Conservation (phyloP, 2,797 vertebrate genomes). For the Macroramphosus scolopax region DNA sequence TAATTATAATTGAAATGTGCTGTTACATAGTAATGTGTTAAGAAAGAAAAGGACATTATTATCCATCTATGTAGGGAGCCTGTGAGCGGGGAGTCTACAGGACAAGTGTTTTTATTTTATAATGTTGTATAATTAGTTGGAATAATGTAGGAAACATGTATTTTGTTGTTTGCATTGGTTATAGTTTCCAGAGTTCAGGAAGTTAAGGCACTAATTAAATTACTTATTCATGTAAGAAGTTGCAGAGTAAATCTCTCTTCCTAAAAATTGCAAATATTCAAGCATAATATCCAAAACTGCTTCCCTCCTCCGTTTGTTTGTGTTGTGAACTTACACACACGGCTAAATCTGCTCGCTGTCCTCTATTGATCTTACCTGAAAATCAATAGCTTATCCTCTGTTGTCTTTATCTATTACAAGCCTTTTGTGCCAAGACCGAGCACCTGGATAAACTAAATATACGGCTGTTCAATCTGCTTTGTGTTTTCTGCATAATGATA, state of each 20-base stretch:
- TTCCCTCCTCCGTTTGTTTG: conserved; percentile 15
- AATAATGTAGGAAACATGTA: too few relatives aligned
- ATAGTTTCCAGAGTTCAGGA: too few relatives aligned
- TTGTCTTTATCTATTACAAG: conserved; percentile 34
- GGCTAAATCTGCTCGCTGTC: conserved; percentile 23
- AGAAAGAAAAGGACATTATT: conserved; percentile 14
- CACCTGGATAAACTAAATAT: conserved; percentile 18
- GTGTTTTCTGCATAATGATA: conserved; percentile 7
- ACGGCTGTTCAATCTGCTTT: conserved; percentile 17
- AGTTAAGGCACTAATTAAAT: too few relatives aligned
- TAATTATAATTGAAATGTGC: conserved; percentile 49
- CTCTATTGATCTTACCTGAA: conserved; percentile 38
- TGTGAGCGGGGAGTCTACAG: not conserved
- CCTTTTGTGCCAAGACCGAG: conserved; percentile 12
- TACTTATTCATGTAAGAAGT: not conserved
- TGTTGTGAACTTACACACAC: conserved; percentile 17
- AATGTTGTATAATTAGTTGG: too few relatives aligned
- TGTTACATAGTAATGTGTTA: conserved; percentile 39
- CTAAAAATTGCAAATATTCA: conserved; percentile 1
- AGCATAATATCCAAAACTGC: conserved; percentile 6
- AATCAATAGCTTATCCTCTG: conserved; percentile 46
- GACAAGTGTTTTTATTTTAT: too few relatives aligned
- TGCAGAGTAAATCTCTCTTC: conserved; percentile 1
- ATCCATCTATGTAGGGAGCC: conserved; percentile 14
- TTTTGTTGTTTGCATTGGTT: too few relatives aligned